Evolutionary conservation across 92 coral and sea anemone genomes (phyloP), one percentile per base, ranked within the genome.

Genomic region (Nematostella vectensis): DNA sequence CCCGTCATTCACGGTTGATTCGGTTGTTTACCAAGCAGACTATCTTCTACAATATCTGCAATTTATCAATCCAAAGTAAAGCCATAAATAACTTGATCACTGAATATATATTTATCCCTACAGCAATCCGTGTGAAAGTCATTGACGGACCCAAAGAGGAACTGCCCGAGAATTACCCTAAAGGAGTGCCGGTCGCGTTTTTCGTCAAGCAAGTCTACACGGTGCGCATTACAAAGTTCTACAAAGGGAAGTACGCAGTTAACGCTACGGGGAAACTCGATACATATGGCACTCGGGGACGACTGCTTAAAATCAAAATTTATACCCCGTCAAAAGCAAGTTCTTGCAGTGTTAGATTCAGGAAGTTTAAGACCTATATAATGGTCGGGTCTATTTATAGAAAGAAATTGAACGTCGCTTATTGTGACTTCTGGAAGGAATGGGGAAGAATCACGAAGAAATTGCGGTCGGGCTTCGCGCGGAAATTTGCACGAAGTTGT

Each of bases 111-210:
- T n/a, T n/a, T n/a, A n/a, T n/a, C 37, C 47, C 47, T 25, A 43
- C 71, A 89, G 97, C 80, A 11, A 49, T 89, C 40, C 78, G 97
- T 27, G 83, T 85, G 30, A 85, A 85, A 62, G 87, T 89, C 1
- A 58, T 81, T 16, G 72, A 76, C 3, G 79, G 81, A 12, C 71
- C 94, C 0, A 63, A 52, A 11, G 69, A 65, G 56, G 75, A 72
- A 24, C 68, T 81, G 3, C 80, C 89, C 8, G 79, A 79, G 30
- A 45, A 83, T 29, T 8, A 39, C 2, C 68, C 78, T 6, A 54
- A 70, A 12, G 53, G 68, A 56, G 66, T 80, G n/a, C 83, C 82
- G 1, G 45, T 27, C 18, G 52, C 59, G 40, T 79, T 80, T 59
- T 66, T 87, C 25, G 83, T 81, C 49, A 58, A 86, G 29, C 88